Percentiles rank a stretch among this genome's conserved stretches.
Evolutionary conservation across 2,113 vertebrate genomes (phyloP).

Genomic region (Microcebus lehilahytsara): DNA sequence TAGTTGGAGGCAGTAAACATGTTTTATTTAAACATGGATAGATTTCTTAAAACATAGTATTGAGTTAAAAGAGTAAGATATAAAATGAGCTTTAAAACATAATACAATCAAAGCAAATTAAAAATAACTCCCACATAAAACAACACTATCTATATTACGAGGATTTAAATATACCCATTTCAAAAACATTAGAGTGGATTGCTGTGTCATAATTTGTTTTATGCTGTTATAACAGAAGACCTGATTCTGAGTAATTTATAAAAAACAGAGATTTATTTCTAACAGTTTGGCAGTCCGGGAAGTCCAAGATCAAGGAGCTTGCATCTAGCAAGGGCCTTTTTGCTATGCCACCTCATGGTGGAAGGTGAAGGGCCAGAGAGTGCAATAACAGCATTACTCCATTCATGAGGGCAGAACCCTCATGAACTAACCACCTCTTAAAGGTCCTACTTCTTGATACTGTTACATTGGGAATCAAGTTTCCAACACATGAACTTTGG

Average conservation of each 20-base stretch:
- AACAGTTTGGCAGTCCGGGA: neutral
- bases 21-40: neutral
- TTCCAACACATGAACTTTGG: neutral
- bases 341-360: too few species aligned
- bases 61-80: constrained; percentile 13
- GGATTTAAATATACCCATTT: neutral
- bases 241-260: neutral
- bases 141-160: neutral
- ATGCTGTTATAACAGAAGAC: neutral
- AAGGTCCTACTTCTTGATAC: too few species aligned
- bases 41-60: neutral
- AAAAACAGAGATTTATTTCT: neutral
- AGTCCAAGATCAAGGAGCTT: neutral
- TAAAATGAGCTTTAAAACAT: constrained; percentile 28
- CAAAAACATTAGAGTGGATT: neutral
- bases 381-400: neutral
- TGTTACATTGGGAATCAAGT: neutral
- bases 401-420: neutral
- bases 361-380: neutral
- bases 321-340: neutral
- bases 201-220: neutral
- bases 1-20: neutral
- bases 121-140: constrained; percentile 3
- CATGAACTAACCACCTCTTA: neutral
- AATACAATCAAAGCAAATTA: constrained; percentile 13